phyloP scores from a whole-genome alignment of 2,888 invertebrate genomes.

The Rhabditoides inermis region DNA sequence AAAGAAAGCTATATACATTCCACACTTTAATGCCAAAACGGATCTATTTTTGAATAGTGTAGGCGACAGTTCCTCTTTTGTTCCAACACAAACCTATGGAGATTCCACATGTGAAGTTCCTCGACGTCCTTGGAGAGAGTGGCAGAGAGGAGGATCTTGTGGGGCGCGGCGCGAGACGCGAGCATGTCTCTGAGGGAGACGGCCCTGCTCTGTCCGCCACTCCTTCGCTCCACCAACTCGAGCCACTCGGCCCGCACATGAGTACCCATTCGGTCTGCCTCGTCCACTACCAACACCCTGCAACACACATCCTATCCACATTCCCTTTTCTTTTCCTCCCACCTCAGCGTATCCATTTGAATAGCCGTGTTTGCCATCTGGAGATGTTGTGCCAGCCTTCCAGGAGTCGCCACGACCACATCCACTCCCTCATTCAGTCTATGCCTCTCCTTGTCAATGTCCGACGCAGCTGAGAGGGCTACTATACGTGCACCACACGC shows the following conservation, averaged over 20 bases:
- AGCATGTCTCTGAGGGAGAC: slow-evolving; percentile 1
- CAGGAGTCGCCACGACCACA: slow-evolving; percentile 84
- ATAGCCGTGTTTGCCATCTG: slow-evolving; percentile 69
- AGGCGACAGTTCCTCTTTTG: too few relatives aligned
- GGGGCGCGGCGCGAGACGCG: slow-evolving; percentile 54
- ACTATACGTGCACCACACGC: slow-evolving; percentile 18
- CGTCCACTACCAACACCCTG: slow-evolving; percentile 69
- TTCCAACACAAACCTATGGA: too few relatives aligned
- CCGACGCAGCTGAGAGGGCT: slow-evolving; percentile 18
- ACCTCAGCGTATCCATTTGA: too few relatives aligned
- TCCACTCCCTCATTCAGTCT: slow-evolving; percentile 57
- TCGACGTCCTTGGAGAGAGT: slow-evolving; percentile 75
- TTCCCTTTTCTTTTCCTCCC: too few relatives aligned
- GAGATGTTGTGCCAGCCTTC: slow-evolving; percentile 82
- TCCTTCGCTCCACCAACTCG: slow-evolving; percentile 65
- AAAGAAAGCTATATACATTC: too few relatives aligned
- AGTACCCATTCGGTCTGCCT: slow-evolving; percentile 89
- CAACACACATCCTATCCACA: too few relatives aligned
- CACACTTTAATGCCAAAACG: too few relatives aligned
- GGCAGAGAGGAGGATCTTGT: slow-evolving; percentile 92
- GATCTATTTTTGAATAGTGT: too few relatives aligned
- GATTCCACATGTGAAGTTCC: slow-evolving; percentile 74
- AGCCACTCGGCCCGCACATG: slow-evolving; percentile 85
- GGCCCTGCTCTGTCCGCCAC: slow-evolving; percentile 30
- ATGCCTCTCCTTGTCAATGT: slow-evolving; percentile 15